Conservation (phyloP, 2,888 invertebrate species). For the Nemotelus pantherinus region DNA sequence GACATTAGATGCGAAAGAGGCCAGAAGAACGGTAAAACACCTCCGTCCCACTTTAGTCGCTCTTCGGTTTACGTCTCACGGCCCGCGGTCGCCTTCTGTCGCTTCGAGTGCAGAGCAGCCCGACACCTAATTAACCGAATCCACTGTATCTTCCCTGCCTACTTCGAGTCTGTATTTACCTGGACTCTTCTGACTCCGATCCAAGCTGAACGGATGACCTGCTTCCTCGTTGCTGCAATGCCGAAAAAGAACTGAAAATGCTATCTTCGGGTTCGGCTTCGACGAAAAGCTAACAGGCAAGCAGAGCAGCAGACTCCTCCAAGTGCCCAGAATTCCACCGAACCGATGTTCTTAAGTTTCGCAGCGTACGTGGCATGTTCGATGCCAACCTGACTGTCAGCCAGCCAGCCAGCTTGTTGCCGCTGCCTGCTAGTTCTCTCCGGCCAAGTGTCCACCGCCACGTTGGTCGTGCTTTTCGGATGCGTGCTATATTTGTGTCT, state of each 20-base stretch:
- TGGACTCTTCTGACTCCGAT: background rate
- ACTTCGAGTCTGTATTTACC: constrained; percentile 12
- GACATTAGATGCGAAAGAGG: constrained; percentile 6
- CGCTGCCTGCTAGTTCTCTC: constrained; percentile 14
- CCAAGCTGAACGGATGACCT: constrained; percentile 27
- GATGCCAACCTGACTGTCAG: background rate
- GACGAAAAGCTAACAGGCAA: constrained; percentile 42
- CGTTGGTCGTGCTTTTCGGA: constrained; percentile 11
- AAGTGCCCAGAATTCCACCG: constrained; percentile 26
- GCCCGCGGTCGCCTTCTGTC: constrained; percentile 1
- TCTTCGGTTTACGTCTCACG: background rate
- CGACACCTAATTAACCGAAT: constrained; percentile 43
- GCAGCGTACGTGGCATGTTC: background rate
- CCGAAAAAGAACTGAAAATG: constrained; percentile 42
- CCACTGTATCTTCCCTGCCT: constrained; percentile 28
- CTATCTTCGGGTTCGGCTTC: constrained; percentile 30
- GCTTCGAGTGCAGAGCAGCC: constrained; percentile 1
- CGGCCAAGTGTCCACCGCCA: constrained; percentile 15
- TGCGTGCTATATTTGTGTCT: constrained; percentile 34
- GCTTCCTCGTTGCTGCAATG: constrained; percentile 40
- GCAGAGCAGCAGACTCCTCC: constrained; percentile 40
- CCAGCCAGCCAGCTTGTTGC: constrained; percentile 39
- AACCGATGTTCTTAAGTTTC: constrained; percentile 12
- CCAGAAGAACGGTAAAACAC: constrained; percentile 14
- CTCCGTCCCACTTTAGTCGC: background rate